Conservation (phyloP, 2,113 vertebrate genomes). For the Myotis davidii region DNA sequence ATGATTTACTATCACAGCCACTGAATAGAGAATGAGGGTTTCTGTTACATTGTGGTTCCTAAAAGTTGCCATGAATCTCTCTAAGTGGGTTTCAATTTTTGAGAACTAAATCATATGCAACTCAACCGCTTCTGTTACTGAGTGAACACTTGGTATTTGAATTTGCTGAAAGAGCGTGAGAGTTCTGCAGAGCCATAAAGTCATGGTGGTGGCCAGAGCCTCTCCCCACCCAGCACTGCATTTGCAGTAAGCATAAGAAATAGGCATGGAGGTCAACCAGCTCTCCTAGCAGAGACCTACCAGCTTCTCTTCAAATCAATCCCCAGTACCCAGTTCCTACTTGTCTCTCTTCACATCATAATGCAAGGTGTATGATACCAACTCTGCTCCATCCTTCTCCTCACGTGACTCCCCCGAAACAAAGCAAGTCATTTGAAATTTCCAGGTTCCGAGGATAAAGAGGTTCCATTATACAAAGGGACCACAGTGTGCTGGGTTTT, state of each 20-base stretch:
- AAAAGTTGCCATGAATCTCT: neutral
- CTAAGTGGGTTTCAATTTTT: neutral
- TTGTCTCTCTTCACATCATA: neutral
- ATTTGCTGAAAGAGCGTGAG: neutral
- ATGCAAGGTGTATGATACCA: neutral
- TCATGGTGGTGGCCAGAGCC: rapidly evolving
- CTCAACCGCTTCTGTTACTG: neutral
- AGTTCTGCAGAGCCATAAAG: neutral
- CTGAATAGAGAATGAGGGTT: neutral
- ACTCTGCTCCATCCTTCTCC: neutral
- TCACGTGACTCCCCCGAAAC: neutral
- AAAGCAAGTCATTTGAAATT: slow-evolving; percentile 3
- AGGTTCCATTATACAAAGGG: neutral
- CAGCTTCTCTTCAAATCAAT: neutral
- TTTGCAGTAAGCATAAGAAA: neutral
- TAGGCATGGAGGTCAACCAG: neutral
- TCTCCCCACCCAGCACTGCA: neutral
- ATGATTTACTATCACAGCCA: neutral
- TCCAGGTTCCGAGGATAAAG: slow-evolving; percentile 11
- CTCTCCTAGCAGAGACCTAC: neutral
- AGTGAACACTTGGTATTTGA: neutral
- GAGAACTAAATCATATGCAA: neutral
- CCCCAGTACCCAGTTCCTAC: neutral
- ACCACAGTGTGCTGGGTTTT: neutral
- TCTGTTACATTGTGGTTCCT: neutral